Percentiles rank a stretch among this genome's conserved stretches.
Evolutionary conservation across 1,140 invertebrate genomes (phyloP).

Genomic region (Halesus radiatus): DNA sequence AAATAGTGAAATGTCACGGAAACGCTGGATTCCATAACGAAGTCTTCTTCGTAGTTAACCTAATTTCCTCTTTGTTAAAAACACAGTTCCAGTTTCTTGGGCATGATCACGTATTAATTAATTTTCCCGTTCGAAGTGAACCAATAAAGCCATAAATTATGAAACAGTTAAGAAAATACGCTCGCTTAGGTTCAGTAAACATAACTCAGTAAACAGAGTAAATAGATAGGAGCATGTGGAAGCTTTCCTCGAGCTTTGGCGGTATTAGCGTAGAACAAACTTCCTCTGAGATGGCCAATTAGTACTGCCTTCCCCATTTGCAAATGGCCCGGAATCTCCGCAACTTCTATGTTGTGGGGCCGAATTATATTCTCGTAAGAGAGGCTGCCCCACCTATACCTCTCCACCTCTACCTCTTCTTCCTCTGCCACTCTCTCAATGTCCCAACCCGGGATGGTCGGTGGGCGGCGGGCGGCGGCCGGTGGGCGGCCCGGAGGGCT

Average conservation of each 20-base stretch:
- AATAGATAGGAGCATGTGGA: slow-evolving; percentile 48
- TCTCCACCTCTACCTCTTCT: too few relatives aligned
- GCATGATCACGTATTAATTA: slow-evolving; percentile 10
- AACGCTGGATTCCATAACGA: too few relatives aligned
- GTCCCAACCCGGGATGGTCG: too few relatives aligned
- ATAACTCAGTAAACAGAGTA: slow-evolving; percentile 38
- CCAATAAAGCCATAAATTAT: slow-evolving; percentile 3
- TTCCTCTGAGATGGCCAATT: slow-evolving; percentile 45
- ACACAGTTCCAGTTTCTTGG: background rate
- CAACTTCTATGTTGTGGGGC: slow-evolving; percentile 10
- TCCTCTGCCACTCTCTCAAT: too few relatives aligned
- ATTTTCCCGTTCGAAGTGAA: background rate
- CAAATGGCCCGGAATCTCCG: slow-evolving; percentile 29
- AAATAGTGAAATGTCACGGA: too few relatives aligned
- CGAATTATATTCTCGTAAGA: slow-evolving; percentile 46
- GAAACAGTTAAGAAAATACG: background rate
- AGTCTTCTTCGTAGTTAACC: too few relatives aligned
- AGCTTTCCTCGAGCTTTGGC: slow-evolving; percentile 43
- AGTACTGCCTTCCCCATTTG: slow-evolving; percentile 30
- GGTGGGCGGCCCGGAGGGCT: background rate
- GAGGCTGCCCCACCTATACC: background rate
- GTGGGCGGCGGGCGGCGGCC: too few relatives aligned
- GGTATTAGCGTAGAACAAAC: slow-evolving; percentile 48
- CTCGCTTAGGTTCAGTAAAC: background rate
- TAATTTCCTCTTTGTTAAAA: too few relatives aligned